Evolutionary conservation across 2,888 invertebrate genomes (phyloP).

Genomic region (Rhagonycha fulva): DNA sequence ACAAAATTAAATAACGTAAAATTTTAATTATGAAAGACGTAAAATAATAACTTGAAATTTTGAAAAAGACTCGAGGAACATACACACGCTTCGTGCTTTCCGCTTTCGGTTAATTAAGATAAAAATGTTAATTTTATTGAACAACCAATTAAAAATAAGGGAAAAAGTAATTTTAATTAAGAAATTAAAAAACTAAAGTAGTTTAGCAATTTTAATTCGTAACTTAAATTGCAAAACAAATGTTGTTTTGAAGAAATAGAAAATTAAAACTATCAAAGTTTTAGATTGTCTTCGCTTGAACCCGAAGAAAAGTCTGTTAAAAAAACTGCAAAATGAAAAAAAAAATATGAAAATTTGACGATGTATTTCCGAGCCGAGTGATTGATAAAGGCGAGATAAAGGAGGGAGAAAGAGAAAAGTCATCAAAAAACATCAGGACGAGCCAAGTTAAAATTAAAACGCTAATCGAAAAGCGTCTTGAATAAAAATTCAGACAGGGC

Average conservation of each 20-base stretch:
- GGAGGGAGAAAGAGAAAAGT: conserved; percentile 41
- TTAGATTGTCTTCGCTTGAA: neutral
- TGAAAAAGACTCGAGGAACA: neutral
- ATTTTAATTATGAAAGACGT: no score
- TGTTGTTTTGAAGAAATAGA: neutral
- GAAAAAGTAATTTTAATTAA: neutral
- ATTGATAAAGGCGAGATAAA: conserved; percentile 39
- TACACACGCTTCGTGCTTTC: neutral
- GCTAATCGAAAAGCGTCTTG: conserved; percentile 47
- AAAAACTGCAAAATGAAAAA: neutral
- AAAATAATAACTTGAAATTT: neutral
- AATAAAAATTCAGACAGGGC: conserved; percentile 38
- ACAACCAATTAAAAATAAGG: neutral
- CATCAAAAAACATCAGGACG: conserved; percentile 41
- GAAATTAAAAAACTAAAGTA: neutral
- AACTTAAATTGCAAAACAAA: neutral
- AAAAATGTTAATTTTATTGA: neutral
- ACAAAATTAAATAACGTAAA: no score
- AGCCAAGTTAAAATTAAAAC: conserved; percentile 45
- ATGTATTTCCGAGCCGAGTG: conserved; percentile 19
- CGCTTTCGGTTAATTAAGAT: neutral
- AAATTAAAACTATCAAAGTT: neutral
- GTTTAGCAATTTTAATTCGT: neutral
- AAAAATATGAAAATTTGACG: neutral
- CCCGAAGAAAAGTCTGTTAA: neutral